Percentiles rank a stretch among this genome's conserved stretches.
Evolutionary conservation across 2,797 vertebrate species (phyloP).

Genomic region (Takifugu rubripes): DNA sequence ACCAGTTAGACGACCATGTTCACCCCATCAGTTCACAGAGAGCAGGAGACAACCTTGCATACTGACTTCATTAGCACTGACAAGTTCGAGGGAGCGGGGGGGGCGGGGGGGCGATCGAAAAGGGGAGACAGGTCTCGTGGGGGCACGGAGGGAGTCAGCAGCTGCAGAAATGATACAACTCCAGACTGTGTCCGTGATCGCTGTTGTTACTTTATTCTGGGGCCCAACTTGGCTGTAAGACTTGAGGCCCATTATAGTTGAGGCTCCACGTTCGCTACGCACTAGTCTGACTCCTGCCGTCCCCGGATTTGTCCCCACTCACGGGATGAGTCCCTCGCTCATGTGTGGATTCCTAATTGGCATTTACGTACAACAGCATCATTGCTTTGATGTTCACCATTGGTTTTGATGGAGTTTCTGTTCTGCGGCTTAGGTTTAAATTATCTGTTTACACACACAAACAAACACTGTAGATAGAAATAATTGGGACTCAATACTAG

Average conservation of each 20-base stretch:
- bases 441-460: too few relatives aligned
- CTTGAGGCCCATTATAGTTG: slow-evolving; percentile 9
- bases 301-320: too few relatives aligned
- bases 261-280: too few relatives aligned
- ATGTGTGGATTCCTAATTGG: too few relatives aligned
- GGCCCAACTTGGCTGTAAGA: slow-evolving; percentile 35
- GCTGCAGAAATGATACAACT: slow-evolving; percentile 31
- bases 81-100: slow-evolving; percentile 64
- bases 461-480: too few relatives aligned
- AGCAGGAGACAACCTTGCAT: slow-evolving; percentile 54
- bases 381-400: too few relatives aligned
- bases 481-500: too few relatives aligned
- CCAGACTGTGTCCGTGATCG: slow-evolving; percentile 14
- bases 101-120: slow-evolving; percentile 57
- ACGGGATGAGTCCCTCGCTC: background rate
- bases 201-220: slow-evolving; percentile 24
- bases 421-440: too few relatives aligned
- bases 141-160: slow-evolving; percentile 31
- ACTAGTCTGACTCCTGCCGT: too few relatives aligned
- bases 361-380: too few relatives aligned
- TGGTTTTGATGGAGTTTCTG: too few relatives aligned
- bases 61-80: slow-evolving; percentile 86
- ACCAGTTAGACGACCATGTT: slow-evolving; percentile 83
- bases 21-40: slow-evolving; percentile 61
- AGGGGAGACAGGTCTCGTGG: slow-evolving; percentile 39